Conservation (phyloP, 2,113 vertebrate genomes). For the Sceloporus tristichus region DNA sequence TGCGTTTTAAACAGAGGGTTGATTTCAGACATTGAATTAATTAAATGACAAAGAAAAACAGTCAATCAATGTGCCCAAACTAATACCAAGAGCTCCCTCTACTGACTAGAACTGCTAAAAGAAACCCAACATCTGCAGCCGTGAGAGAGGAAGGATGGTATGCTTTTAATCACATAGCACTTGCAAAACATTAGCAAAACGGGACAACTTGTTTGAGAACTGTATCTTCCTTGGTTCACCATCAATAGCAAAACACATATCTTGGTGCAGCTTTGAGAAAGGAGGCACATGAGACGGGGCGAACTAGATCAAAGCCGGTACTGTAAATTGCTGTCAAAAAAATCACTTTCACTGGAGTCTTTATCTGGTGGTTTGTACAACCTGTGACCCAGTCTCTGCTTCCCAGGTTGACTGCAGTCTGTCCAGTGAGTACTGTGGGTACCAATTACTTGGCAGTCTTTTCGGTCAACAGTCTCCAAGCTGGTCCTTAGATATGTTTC, state of each 20-base stretch:
- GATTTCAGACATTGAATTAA: constrained; percentile 72
- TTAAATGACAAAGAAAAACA: constrained; percentile 47
- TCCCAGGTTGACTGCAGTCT: background rate
- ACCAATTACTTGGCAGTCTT: background rate
- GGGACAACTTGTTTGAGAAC: background rate
- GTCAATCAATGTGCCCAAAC: constrained; percentile 44
- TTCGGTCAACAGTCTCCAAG: too few species aligned
- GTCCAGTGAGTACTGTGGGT: background rate
- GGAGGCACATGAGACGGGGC: background rate
- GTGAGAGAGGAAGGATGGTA: background rate
- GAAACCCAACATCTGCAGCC: background rate
- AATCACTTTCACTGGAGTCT: constrained; percentile 7
- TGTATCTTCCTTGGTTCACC: background rate
- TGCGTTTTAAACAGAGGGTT: constrained; percentile 70
- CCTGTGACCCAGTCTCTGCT: background rate
- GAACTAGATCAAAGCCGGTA: background rate
- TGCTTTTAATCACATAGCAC: rapidly evolving
- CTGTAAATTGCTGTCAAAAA: background rate
- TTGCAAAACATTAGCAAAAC: background rate
- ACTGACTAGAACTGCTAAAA: constrained; percentile 39
- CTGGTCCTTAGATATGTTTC: too few species aligned
- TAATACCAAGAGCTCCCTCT: constrained; percentile 80
- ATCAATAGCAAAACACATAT: background rate
- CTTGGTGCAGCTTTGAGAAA: background rate
- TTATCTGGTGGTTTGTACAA: background rate